Base-by-base conservation (phyloP, 2,888 invertebrate species). In the Pharmacophagus antenor region DNA sequence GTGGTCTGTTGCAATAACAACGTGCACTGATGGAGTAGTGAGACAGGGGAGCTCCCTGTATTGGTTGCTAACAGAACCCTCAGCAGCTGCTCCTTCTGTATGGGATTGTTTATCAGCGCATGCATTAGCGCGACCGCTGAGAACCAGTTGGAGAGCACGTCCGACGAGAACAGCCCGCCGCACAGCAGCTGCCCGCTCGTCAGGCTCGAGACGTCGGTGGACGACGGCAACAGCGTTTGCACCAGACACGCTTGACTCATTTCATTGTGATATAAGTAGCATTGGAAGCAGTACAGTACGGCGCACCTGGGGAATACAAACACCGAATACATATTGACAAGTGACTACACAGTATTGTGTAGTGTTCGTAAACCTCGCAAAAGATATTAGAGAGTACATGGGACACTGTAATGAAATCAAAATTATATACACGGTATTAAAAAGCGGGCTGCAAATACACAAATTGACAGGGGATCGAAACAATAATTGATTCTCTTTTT, bases 221-320 rank as follows among this genome's bases (percentile, higher is more conserved):
- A 93, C 1, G 97, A 95, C 0, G 99, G 99, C 15, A 99, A 88
- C 0, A 99, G 91, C 0, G 99, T 99, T 77, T 97, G 96, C 0
- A 99, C 95, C 2, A 99, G 93, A 68, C 95, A 94, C 0, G 94
- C 94, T 81, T 98, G 98, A 2, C 96, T 96, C 25, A 94, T 92
- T 78, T 97, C 96, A 82, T 99, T 99, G 85, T 96, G 97, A 81
- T 95, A 97, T 8, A 99, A 90, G 81, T 96, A 99, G 79, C 98
- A 98, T 89, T 99, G 95, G 84, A 99, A 99, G 81, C 98, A 98
- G 84, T 99, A 99, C 0, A 99, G 93, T 2, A 99, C 98, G 0
- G 99, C 96, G 80, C 98, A 98, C 63, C 99, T 94, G 73, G 12
- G 69, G 67, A 56, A n/a, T 37, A 25, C 12, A 20, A 27, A 44